phyloP scores from a whole-genome alignment of 2,797 vertebrate genomes.

The Diceros bicornis region DNA sequence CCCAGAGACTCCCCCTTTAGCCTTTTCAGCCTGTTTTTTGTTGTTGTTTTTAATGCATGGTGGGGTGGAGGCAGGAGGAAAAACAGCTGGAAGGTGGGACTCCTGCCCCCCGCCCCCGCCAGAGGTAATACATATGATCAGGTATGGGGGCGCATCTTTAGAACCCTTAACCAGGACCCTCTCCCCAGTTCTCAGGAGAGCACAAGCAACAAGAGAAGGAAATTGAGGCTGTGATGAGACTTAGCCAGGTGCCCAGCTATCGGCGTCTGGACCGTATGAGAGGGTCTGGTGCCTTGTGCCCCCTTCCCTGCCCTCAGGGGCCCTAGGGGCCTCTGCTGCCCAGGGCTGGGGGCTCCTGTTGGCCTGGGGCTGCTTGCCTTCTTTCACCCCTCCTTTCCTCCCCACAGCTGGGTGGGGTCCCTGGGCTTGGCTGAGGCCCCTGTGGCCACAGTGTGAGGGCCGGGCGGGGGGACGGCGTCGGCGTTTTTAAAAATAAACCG shows the following conservation, averaged over 20 bases:
- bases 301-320: neutral
- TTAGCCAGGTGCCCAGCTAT: neutral
- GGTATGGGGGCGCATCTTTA: neutral
- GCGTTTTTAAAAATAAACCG: conserved; percentile 87
- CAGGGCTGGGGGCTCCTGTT: conserved; percentile 72
- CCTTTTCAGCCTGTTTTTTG: neutral
- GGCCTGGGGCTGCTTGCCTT: conserved; percentile 69
- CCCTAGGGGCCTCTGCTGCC: neutral
- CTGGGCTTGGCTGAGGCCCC: conserved; percentile 85
- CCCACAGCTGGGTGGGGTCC: conserved; percentile 85
- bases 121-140: neutral
- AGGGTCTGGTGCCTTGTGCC: neutral
- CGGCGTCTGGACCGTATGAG: neutral
- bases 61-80: neutral
- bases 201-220: conserved; percentile 41
- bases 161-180: neutral
- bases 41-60: neutral
- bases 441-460: conserved; percentile 87
- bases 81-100: neutral
- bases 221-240: conserved; percentile 62
- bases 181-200: neutral
- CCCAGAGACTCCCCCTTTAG: neutral
- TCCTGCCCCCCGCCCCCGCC: neutral
- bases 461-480: conserved; percentile 82
- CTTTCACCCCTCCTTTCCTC: conserved; percentile 74